Base-by-base conservation (phyloP, 2,888 invertebrate species). In the Ditula angustiorana region DNA sequence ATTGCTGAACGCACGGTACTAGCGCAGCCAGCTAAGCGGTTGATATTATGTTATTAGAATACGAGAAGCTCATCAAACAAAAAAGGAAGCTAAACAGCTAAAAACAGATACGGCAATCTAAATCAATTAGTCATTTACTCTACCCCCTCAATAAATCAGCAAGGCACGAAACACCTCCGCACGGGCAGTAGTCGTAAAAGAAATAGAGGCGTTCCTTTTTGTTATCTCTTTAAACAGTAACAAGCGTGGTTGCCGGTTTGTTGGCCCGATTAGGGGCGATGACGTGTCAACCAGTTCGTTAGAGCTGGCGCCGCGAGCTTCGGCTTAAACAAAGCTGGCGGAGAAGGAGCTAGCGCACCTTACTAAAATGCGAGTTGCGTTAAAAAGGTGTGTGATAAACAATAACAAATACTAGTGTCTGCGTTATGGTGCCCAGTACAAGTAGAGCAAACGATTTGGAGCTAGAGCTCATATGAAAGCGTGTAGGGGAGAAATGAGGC, bases 211-310 rank as follows among this genome's bases (percentile, higher is more conserved):
- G 35, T 61, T n/a, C n/a, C n/a, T n/a, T 55, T 65, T 60, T 65
- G 55, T 65, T 65, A 60, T 65, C 53, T 63, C 53, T 56, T 58
- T 63, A 67, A 67, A 67, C 53, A 63, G 53, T 67, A 67, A 67
- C 67, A 63, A 67, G 63, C 63, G 62, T 56, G 57, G 62, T 62
- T 58, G 58, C 58, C 53, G 59, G 67, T 67, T 63, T 58, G 63
- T 67, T 67, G 67, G 56, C 26, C 47, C 59, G 67, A 67, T 63
- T 67, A 67, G 44, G 46, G 66, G 58, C 24, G 67, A 67, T 67
- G 67, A 67, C 67, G 67, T 66, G 66, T 59, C 67, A 63, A 67
- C 55, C 58, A 59, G 67, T 67, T 67, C 67, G 63, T 67, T 67
- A 67, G 58, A 46, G 47, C n/a, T 23, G 30, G 19, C 33, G 49